phyloP scores from a whole-genome alignment of 2,888 invertebrate species.

The Caenorhabditis sp. region DNA sequence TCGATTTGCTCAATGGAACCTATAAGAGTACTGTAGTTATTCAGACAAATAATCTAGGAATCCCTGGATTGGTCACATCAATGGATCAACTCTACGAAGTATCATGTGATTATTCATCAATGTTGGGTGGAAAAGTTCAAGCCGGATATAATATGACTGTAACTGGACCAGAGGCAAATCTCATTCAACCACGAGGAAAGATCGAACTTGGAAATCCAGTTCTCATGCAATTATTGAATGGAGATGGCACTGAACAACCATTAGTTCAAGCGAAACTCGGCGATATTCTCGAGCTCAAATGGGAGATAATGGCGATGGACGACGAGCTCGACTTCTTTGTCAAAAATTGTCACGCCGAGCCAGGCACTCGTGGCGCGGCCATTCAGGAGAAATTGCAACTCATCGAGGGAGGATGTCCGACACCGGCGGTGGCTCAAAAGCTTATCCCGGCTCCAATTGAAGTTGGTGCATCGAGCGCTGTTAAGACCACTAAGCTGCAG shows the following conservation, averaged over 20 bases:
- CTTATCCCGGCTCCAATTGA: slow-evolving; percentile 68
- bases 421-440: slow-evolving; percentile 70
- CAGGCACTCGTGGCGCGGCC: slow-evolving; percentile 50
- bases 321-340: slow-evolving; percentile 71
- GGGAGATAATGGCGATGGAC: slow-evolving; percentile 72
- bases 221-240: slow-evolving; percentile 67
- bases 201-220: slow-evolving; percentile 71
- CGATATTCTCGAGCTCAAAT: slow-evolving; percentile 70
- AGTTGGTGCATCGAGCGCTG: slow-evolving; percentile 37
- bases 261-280: slow-evolving; percentile 68
- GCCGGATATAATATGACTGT: slow-evolving; percentile 69
- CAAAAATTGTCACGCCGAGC: slow-evolving; percentile 68
- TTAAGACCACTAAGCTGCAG: slow-evolving; percentile 56
- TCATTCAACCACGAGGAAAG: slow-evolving; percentile 71
- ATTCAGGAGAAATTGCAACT: slow-evolving; percentile 65
- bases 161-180: slow-evolving; percentile 68
- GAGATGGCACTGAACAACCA: slow-evolving; percentile 55
- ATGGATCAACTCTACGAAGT: slow-evolving; percentile 70
- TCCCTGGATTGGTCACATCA: slow-evolving; percentile 70
- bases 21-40: slow-evolving; percentile 70
- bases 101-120: slow-evolving; percentile 65
- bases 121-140: slow-evolving; percentile 68
- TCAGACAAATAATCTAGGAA: slow-evolving; percentile 71
- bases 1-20: slow-evolving; percentile 69
- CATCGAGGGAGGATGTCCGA: slow-evolving; percentile 70